Percentiles rank a stretch among this genome's conserved stretches.
Conservation (phyloP, 2,113 vertebrate species). For the Triplophysa dalaica region DNA sequence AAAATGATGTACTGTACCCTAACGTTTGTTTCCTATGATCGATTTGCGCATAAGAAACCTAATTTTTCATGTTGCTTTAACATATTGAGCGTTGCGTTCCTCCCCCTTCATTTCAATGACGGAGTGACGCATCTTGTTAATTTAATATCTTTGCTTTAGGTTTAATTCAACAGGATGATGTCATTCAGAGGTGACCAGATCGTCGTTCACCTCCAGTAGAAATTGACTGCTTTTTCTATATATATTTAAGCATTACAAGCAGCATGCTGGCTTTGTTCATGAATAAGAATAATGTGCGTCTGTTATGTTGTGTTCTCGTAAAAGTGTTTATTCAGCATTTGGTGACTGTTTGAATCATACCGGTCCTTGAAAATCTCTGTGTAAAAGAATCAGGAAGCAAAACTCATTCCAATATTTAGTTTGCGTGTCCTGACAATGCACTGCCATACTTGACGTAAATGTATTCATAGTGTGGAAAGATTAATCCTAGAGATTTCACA, state of each 20-base stretch:
- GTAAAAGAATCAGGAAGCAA: neutral
- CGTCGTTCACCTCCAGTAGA: neutral
- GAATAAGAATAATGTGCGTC: neutral
- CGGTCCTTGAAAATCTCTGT: no score
- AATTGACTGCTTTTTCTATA: neutral
- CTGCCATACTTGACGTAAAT: neutral
- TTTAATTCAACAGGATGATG: slow-evolving; percentile 18
- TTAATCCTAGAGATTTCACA: neutral
- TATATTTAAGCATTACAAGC: neutral
- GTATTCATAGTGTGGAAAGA: neutral
- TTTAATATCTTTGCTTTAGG: neutral
- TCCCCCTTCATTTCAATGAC: no score
- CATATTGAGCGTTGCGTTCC: no score
- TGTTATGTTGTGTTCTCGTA: neutral
- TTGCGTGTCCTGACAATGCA: no score
- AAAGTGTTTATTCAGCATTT: neutral
- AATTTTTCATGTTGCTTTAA: no score
- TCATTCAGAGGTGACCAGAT: slow-evolving; percentile 44
- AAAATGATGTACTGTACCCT: no score
- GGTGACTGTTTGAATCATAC: no score
- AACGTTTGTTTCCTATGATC: no score
- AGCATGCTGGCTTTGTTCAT: neutral
- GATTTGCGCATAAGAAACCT: no score
- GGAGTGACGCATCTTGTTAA: no score
- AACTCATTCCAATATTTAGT: neutral